Evolutionary conservation across 2,797 vertebrate species (phyloP).

Genomic region (Spinibarbus caldwelli): DNA sequence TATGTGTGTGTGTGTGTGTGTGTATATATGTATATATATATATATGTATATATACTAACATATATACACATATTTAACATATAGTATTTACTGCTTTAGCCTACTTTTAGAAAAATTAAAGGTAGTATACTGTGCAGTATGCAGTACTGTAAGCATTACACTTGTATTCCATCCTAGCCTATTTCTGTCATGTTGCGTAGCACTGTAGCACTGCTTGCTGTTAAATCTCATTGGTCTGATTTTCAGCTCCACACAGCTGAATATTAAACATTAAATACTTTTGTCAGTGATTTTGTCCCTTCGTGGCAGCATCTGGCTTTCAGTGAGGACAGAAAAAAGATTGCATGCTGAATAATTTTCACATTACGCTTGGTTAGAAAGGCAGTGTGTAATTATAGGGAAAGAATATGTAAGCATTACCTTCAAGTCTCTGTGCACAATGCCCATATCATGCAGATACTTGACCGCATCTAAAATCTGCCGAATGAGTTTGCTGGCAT

Average conservation of each 20-base stretch:
- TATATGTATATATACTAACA: too few relatives aligned
- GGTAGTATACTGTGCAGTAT: neutral
- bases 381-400: neutral
- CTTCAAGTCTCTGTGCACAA: conserved; percentile 96
- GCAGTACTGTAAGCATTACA: neutral
- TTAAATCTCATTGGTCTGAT: neutral
- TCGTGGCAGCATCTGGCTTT: neutral
- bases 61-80: too few relatives aligned
- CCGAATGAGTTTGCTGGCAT: conserved; percentile 93
- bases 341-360: conserved; percentile 20
- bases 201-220: neutral
- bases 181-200: neutral
- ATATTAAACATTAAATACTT: conserved; percentile 24
- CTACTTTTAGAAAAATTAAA: neutral
- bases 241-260: neutral
- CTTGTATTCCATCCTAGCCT: neutral
- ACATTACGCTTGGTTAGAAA: neutral
- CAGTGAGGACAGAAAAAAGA: neutral
- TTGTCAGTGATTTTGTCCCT: conserved; percentile 2
- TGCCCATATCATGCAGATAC: conserved; percentile 94
- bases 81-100: neutral
- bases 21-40: too few relatives aligned
- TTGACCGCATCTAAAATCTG: conserved; percentile 96
- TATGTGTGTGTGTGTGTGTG: too few relatives aligned
- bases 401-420: conserved; percentile 68